Base-by-base conservation (phyloP, 2,797 vertebrate species). In the Hipposideros larvatus region DNA sequence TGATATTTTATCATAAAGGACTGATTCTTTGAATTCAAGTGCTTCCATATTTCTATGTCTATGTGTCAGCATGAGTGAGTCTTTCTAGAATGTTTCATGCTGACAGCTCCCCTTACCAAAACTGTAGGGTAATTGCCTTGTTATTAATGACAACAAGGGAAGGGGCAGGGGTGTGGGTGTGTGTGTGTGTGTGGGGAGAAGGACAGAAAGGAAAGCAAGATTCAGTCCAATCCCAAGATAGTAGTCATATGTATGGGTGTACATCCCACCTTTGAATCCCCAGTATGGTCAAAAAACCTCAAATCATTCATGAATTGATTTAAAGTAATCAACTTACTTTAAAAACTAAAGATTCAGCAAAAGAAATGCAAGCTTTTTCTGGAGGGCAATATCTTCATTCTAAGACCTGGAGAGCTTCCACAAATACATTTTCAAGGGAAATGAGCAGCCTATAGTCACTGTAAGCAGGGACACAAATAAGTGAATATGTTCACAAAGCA, bases 341-440 rank as follows among this genome's bases (percentile, higher is more conserved):
- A 61, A 41, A 85, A 77, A 66, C 0, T 34, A 68, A n/a, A 78
- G 24, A 70, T 70, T 13, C 22, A 88, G 61, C 4, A 77, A 83
- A 95, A 71, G 15, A 78, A 82, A 82, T n/a, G 22, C 4, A 83
- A 65, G 75, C 1, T 24, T 91, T 73, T 77, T 78, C 61, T 48
- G 24, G 48, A 86, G 51, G 11, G 68, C 93, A 87, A 80, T 73
- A 66, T 87, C 34, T 91, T 90, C 26, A 73, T 75, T 53, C 21
- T 91, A 82, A 85, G n/a, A 77, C 53, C 71, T 68, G 16, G 11
- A 18, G 63, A 92, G 55, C 21, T 11, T 9, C 34, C 4, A 65
- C 8, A 84, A 86, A 65, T 74, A 65, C 37, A 82, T 93, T 79
- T 90, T 89, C 14, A 43, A 88, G 63, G n/a, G 51, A 97, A 82